phyloP scores from a whole-genome alignment of 2,888 invertebrate species.

The Tipula helvola region DNA sequence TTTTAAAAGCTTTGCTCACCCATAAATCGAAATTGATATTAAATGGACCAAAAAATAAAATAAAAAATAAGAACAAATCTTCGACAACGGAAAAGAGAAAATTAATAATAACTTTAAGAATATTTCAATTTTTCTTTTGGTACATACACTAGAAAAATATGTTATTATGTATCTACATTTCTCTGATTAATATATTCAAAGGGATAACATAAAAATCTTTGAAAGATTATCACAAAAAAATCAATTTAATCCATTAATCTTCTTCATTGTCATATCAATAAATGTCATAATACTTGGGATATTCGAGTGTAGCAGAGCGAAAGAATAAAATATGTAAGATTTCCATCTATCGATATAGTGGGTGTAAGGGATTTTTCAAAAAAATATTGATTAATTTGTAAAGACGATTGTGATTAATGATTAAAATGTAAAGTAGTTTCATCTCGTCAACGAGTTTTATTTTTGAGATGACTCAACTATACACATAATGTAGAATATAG shows the following conservation, averaged over 20 bases:
- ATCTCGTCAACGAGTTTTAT: not conserved
- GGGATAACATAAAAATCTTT: not conserved
- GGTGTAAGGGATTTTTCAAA: not conserved
- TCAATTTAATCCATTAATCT: not conserved
- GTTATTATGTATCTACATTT: not conserved
- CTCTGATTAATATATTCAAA: not conserved
- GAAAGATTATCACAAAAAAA: not conserved
- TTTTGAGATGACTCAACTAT: not conserved
- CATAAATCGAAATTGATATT: not conserved
- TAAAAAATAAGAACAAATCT: not conserved
- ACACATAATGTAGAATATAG: not conserved
- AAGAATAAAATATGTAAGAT: no score
- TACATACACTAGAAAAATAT: not conserved
- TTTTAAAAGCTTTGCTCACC: no score
- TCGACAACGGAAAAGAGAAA: not conserved
- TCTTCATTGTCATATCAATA: conserved; percentile 4
- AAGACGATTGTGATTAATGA: not conserved
- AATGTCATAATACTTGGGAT: not conserved
- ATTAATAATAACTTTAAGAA: not conserved
- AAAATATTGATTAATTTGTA: not conserved
- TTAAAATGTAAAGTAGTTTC: not conserved
- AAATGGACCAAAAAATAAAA: not conserved
- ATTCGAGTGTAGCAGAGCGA: not conserved
- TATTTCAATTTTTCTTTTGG: not conserved
- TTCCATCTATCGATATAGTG: not conserved